Evolutionary conservation across 2,797 vertebrate genomes (phyloP), one percentile per base, ranked within the genome.

Genomic region (Chanos chanos): DNA sequence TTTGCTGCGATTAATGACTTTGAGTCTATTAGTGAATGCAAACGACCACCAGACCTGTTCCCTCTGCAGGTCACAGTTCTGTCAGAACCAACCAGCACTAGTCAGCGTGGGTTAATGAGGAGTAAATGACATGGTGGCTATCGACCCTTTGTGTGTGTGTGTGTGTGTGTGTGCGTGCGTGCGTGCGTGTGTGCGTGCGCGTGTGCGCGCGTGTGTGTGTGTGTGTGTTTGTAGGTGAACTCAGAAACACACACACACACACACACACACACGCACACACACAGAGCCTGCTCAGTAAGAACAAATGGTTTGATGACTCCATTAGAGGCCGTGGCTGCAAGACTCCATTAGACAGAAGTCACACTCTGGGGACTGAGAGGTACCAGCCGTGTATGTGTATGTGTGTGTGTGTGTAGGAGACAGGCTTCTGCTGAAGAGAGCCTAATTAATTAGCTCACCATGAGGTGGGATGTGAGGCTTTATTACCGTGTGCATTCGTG

Each of bases 341-440:
- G 75, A 81, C 73, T 78, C 81, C 77, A 79, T 86, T 83, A 85
- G 55, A 68, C 55, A 16, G 19, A 66, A 51, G 63, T 61, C 31
- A 41, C 15, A 52, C 53, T 31, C 18, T 0, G 30, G 53, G 47
- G 66, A 45, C 13, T 56, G 19, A 13, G 59, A 44, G 37, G 15
- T 51, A 62, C 30, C 58, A 68, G 61, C 15, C 43, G 41, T 59
- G 22, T 54, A 48, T 36, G 16, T 33, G 48, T 24, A 8, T 39
- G 34, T 39, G 31, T 47, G 21, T 55, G 8, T 64, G 67, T 40
- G 52, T 48, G 33, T 50, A 50, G 44, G 50, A 22, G 22, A 61
- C 56, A 57, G 55, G 18, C 51, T 50, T 60, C 24, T 22, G 16
- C 37, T 49, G 28, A 66, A 24, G 51, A 61, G 49, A 24, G 47